Base-by-base conservation (phyloP, 2,888 invertebrate species). In the Aleiodes alternator region DNA sequence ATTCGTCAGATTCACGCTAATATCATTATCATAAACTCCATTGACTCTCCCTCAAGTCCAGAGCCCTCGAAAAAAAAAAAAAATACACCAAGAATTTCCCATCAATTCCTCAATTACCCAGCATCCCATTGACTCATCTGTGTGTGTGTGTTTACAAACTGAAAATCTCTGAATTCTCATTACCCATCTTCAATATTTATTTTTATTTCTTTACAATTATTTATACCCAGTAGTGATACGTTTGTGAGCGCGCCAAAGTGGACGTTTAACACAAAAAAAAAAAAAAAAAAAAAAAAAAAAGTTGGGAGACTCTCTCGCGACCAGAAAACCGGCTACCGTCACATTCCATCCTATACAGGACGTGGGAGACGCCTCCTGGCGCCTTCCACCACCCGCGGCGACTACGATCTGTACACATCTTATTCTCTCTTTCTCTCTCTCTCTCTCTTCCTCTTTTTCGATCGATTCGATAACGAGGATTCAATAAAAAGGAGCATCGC, bases 261-360 rank as follows among this genome's bases (percentile, higher is more conserved):
- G 38, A 48, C 64, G 64, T 64, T n/a, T 31, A 51, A 74, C 11
- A 73, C 16, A 43, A 69, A 56, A 51, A 56, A 64, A 48, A 73
- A 73, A 50, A 64, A 70, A 73, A 71, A 56, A 77, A 50, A 55
- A 72, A 64, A 50, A 74, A 73, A 55, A 72, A 57, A 77, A 72
- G 66, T 69, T 38, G 55, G 16, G 73, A 59, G 70, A 76, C 48
- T 76, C 77, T 80, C 74, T 56, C 57, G 75, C 68, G 78, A 77
- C 77, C 75, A 78, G 78, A 76, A 80, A 80, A 80, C 80, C 79
- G 78, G 80, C 78, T 76, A 66, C 73, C 69, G 76, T 61, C 72
- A 66, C 75, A 73, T 68, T 74, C 76, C 74, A 61, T 70, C 16
- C 23, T 12, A 70, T 53, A 70, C 53, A 61, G 61, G 69, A 74